Base-by-base conservation (phyloP, 2,113 vertebrate genomes). In the Mesoclemmys tuberculata region DNA sequence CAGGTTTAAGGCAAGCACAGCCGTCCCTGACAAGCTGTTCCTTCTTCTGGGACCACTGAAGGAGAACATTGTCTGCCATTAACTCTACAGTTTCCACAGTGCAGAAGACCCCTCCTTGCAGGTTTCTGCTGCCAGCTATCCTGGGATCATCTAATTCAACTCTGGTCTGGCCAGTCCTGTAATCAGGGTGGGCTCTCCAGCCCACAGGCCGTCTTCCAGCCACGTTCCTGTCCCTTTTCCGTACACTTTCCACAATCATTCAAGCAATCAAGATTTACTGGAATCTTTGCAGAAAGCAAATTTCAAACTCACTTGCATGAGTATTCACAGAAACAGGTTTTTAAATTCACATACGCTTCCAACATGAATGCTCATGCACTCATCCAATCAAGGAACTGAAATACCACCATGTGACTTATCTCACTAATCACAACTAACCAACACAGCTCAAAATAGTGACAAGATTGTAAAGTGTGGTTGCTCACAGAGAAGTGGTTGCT, bases 231-330 rank as follows among this genome's bases (percentile, higher is more conserved):
- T 93, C 83, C 71, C n/a, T 84, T 82, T 93, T 95, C 83, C 92
- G 91, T 90, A 94, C 88, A 38, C 86, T 97, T 92, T 90, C 79
- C 55, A 90, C 82, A 96, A 92, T 87, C 95, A 97, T 96, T 96
- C 97, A 95, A 97, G 95, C 48, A 96, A 88, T 97, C 94, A 96
- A 97, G 96, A 87, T 94, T 96, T 96, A 91, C 93, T 93, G 93
- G 93, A 97, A 97, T 77, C 55, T 41, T 44, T 55, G 46, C n/a
- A 87, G 71, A 84, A 89, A 94, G 94, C 93, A 96, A 95, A 86
- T 56, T 82, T 31, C 56, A 58, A 29, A 29, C 11, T 58, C 10
- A 29, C 29, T 10, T 29, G 56, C 35, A 21, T 89, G 86, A 92
- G 48, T 58, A 80, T 48, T 71, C 77, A 91, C 7, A 89, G 77